Base-by-base conservation (phyloP, 2,113 vertebrate genomes). In the Nothoprocta perdicaria region DNA sequence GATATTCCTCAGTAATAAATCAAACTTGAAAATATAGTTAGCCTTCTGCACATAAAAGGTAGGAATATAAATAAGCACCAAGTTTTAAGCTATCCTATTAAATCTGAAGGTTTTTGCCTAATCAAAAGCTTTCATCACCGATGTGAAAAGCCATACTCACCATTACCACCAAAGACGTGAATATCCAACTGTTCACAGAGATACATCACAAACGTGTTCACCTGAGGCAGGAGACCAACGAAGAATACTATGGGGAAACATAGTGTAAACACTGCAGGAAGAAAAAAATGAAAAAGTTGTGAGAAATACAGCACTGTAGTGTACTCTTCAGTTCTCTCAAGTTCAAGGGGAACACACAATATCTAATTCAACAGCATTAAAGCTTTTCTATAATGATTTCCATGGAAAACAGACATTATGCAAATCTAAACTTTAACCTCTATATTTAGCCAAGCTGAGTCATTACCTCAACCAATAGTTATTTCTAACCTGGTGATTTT, bases 151-250 rank as follows among this genome's bases (percentile, higher is more conserved):
- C 69, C 82, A 3, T 38, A 97, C 98, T 99, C 90, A 99, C 99
- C 99, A 73, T 99, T 99, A 93, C 99, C 99, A 96, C 99, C 99
- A 41, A 99, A 99, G 95, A 99, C 97, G 81, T 99, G 99, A 97
- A 99, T 99, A 98, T 99, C 99, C 97, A 99, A 97, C 97, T 99
- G 99, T 96, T 99, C 99, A 92, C 98, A 99, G 94, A 99, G 98
- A 97, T 99, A 99, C 99, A 99, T 99, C 96, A 99, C 98, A 93
- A 99, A 99, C 3, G 99, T 99, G 97, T 99, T 99, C 97, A 99
- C 99, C 96, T 99, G 99, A 95, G 99, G 99, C 95, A 99, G 98
- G 94, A 99, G 98, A 82, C 99, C 99, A 96, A 99, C 96, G 92
- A 99, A 99, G 98, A 99, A 99, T 79, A 99, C 98, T 97, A 99